Evolutionary conservation across 2,113 vertebrate species (phyloP).

Genomic region (Rhinichthys klamathensis): DNA sequence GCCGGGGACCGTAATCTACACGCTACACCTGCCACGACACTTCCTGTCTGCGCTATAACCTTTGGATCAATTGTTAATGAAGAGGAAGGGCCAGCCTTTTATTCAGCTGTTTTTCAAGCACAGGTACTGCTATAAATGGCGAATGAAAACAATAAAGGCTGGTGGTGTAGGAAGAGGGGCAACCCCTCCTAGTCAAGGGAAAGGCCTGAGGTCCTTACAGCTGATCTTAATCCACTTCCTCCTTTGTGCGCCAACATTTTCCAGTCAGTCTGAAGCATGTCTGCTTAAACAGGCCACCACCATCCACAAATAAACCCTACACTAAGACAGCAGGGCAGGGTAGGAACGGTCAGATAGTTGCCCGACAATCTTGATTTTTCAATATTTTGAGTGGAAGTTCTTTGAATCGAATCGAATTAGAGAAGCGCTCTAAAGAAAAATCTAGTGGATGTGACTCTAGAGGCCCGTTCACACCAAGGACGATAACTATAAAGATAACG

Average conservation of each 20-base stretch:
- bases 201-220: background rate
- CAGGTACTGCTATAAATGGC: conserved; percentile 34
- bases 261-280: background rate
- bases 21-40: background rate
- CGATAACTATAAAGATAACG: too few relatives aligned
- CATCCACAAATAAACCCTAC: background rate
- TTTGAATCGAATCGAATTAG: background rate
- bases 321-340: background rate
- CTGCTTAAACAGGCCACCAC: background rate
- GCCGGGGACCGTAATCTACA: background rate
- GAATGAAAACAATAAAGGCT: conserved; percentile 6
- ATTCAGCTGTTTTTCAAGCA: conserved; percentile 22
- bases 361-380: background rate
- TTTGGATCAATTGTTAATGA: conserved; percentile 3
- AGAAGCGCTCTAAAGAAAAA: background rate
- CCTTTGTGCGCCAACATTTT: conserved; percentile 8
- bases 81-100: conserved; percentile 28
- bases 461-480: too few relatives aligned
- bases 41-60: background rate
- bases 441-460: too few relatives aligned
- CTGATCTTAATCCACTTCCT: conserved; percentile 43
- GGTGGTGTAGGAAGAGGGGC: conserved; percentile 41
- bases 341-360: background rate
- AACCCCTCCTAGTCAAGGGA: background rate
- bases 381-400: background rate